These are phyloP conservation scores for Galaxias olidus DNA, from an alignment of 2,797 vertebrate species.

Conservation along the genomic window DNA sequence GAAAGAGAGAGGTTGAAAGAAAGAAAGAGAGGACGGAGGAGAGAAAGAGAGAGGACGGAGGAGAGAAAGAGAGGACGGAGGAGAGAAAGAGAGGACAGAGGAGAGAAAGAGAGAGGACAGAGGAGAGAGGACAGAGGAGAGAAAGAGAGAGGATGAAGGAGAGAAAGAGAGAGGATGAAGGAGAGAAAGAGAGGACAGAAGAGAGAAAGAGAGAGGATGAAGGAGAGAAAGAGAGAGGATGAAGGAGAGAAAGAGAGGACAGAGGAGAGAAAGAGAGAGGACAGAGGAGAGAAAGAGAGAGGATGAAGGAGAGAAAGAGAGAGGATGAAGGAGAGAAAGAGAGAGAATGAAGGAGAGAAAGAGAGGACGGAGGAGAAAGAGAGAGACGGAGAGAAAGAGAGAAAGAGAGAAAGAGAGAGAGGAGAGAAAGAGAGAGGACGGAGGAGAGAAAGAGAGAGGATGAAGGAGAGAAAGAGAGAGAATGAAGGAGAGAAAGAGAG, in stretches of 20 bases:
- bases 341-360: not conserved
- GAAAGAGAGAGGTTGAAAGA: too few species aligned
- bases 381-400: too few species aligned
- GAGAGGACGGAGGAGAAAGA: too few species aligned
- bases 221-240: too few species aligned
- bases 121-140: slow-evolving; percentile 18
- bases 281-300: not conserved
- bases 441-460: too few species aligned
- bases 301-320: not conserved
- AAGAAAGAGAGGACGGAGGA: too few species aligned
- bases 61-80: slow-evolving; percentile 21
- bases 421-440: too few species aligned
- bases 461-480: too few species aligned
- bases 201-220: not conserved
- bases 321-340: not conserved
- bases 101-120: slow-evolving; percentile 20
- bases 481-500: too few species aligned
- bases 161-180: not conserved
- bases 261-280: not conserved
- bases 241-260: not conserved
- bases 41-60: too few species aligned
- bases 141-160: not conserved
- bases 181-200: not conserved
- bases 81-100: not conserved
- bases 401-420: too few species aligned